phyloP scores from a whole-genome alignment of 2,797 vertebrate species.

The Taenioides sp. region DNA sequence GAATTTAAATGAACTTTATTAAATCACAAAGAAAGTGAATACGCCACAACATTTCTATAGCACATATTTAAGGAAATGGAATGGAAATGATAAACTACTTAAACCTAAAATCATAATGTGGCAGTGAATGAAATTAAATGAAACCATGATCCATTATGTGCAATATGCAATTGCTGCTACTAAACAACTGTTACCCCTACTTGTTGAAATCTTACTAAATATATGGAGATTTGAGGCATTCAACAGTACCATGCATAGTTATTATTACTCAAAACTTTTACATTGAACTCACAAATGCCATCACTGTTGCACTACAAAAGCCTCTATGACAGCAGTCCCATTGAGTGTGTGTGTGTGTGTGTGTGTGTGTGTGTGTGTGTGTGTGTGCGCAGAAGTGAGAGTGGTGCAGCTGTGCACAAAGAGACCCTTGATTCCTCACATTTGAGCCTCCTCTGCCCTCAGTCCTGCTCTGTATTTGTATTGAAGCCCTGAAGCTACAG shows the following conservation, averaged over 20 bases:
- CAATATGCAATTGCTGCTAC: neutral
- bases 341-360: conserved; percentile 28
- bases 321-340: conserved; percentile 40
- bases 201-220: neutral
- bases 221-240: neutral
- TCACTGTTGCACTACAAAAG: conserved; percentile 57
- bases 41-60: too few relatives aligned
- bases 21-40: neutral
- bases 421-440: conserved; percentile 57
- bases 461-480: conserved; percentile 46
- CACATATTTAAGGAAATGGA: too few relatives aligned
- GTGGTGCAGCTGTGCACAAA: conserved; percentile 74
- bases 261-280: conserved; percentile 6
- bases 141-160: neutral
- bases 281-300: conserved; percentile 42
- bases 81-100: too few relatives aligned
- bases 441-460: conserved; percentile 36
- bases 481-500: conserved; percentile 37
- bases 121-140: neutral
- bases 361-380: conserved; percentile 23
- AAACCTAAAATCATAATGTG: neutral
- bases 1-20: neutral
- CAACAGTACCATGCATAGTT: neutral
- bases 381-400: conserved; percentile 34
- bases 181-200: neutral